A percentile compares a stretch with the other conserved stretches of the same genome.
Conservation (phyloP, 2,888 invertebrate species). For the Chymomyza caudatula region DNA sequence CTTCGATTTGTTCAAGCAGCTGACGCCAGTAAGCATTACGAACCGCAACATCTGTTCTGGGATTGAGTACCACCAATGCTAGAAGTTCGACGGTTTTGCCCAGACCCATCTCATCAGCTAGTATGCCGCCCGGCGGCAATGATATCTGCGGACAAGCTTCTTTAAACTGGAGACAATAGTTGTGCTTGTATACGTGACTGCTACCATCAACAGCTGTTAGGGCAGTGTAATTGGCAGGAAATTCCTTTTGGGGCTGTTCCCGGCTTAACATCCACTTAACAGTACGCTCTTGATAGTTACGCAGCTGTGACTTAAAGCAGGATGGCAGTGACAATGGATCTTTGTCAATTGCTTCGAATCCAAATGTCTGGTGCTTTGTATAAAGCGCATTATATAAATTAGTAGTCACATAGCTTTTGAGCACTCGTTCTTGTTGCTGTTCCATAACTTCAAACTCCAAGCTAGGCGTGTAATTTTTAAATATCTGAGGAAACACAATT, state of each 20-base stretch:
- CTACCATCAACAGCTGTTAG: slow-evolving; percentile 49
- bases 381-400: slow-evolving; percentile 66
- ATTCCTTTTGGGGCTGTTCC: slow-evolving; percentile 76
- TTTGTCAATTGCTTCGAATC: slow-evolving; percentile 1
- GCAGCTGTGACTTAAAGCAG: slow-evolving; percentile 79
- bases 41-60: slow-evolving; percentile 37
- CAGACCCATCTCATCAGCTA: slow-evolving; percentile 90
- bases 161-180: slow-evolving; percentile 61
- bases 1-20: slow-evolving; percentile 20
- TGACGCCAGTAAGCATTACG: slow-evolving; percentile 31
- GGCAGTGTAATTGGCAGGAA: slow-evolving; percentile 45
- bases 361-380: slow-evolving; percentile 34
- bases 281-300: slow-evolving; percentile 83
- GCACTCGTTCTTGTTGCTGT: slow-evolving; percentile 40
- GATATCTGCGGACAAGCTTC: slow-evolving; percentile 28
- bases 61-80: slow-evolving; percentile 82
- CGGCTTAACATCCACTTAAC: slow-evolving; percentile 84
- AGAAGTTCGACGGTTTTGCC: slow-evolving; percentile 89
- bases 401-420: slow-evolving; percentile 70
- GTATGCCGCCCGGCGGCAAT: slow-evolving; percentile 83
- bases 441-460: slow-evolving; percentile 40
- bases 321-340: slow-evolving; percentile 74
- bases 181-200: slow-evolving; percentile 58
- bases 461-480: slow-evolving; percentile 35
- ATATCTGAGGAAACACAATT: slow-evolving; percentile 49